Conservation (phyloP, 2,888 invertebrate species). For the Linyphia triangularis region DNA sequence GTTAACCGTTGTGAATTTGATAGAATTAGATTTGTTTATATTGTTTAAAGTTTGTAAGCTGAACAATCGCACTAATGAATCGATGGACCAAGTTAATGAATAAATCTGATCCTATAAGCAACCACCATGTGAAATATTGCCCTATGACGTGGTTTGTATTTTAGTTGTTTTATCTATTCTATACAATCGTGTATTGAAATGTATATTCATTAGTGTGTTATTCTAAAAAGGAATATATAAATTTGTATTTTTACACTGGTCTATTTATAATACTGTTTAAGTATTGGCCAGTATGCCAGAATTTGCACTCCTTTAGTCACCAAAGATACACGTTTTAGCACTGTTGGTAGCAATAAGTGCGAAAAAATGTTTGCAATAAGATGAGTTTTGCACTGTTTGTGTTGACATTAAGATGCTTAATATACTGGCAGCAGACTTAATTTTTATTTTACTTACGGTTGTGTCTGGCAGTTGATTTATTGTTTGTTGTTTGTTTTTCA, state of each 20-base stretch:
- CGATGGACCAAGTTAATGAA: conserved; percentile 67
- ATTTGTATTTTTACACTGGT: conserved; percentile 75
- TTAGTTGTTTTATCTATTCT: conserved; percentile 74
- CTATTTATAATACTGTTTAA: conserved; percentile 66
- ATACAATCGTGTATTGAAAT: conserved; percentile 74
- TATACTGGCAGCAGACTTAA: conserved; percentile 73
- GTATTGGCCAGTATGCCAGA: conserved; percentile 69
- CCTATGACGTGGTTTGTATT: conserved; percentile 64
- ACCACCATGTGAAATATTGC: conserved; percentile 45
- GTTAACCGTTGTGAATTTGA: conserved; percentile 74
- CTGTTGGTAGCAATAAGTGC: conserved; percentile 29
- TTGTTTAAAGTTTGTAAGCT: conserved; percentile 70
- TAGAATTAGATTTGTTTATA: conserved; percentile 74
- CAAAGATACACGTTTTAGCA: conserved; percentile 67
- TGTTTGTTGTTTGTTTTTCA: conserved; percentile 73
- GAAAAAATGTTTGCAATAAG: conserved; percentile 64
- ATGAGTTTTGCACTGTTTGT: conserved; percentile 60
- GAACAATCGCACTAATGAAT: conserved; percentile 66
- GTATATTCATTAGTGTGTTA: conserved; percentile 70
- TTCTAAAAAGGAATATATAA: conserved; percentile 65
- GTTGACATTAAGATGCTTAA: conserved; percentile 62
- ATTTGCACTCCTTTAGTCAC: conserved; percentile 58
- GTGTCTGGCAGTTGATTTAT: conserved; percentile 74
- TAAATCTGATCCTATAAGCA: conserved; percentile 59
- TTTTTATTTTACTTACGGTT: conserved; percentile 70